Base-by-base conservation (phyloP, 2,113 vertebrate genomes). In the Poeciliopsis prolifica region DNA sequence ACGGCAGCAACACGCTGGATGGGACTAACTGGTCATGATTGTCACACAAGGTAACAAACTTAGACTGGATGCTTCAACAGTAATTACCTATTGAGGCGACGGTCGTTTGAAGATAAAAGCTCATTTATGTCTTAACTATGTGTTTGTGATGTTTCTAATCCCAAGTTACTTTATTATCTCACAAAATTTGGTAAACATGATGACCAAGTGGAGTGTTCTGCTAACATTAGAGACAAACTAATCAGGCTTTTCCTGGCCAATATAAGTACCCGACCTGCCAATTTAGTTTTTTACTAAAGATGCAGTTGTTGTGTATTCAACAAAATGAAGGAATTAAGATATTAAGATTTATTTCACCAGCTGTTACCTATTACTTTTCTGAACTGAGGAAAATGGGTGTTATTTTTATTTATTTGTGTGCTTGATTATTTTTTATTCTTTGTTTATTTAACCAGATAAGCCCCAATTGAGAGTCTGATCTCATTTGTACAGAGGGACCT, bases 11-110 rank as follows among this genome's bases (percentile, higher is more conserved):
- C 86, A 42, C 69, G 51, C 62, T 75, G 28, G 64, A 29, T 70
- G 3, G 72, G 81, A 77, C 51, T 77, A 33, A 77, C 76, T 48
- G 85, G 79, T 78, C 81, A 77, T 80, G 86, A 82, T 79, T 78
- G 75, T 58, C n/a, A 12, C 79, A 77, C 69, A 75, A 93, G 94
- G 93, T 94, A 94, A 90, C 58, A 40, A 19, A 63, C 85, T 66
- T 77, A 87, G 48, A 58, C 65, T 75, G 65, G 61, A 61, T 70
- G 61, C 58, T 58, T 72, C 86, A 84, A 74, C 78, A 73, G 78
- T 78, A 26, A 61, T 87, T 83, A 69, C 4, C 51, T 67, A 37
- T 26, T 24, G 51, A 74, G 40, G 35, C 28, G 60, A 51, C 28
- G 22, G 48, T 66, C 30, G 70, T 64, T 66, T 33, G 31, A 33